These are phyloP conservation scores for Tamias sibiricus DNA, from an alignment of 2,113 vertebrate genomes.

Conservation along the genomic window DNA sequence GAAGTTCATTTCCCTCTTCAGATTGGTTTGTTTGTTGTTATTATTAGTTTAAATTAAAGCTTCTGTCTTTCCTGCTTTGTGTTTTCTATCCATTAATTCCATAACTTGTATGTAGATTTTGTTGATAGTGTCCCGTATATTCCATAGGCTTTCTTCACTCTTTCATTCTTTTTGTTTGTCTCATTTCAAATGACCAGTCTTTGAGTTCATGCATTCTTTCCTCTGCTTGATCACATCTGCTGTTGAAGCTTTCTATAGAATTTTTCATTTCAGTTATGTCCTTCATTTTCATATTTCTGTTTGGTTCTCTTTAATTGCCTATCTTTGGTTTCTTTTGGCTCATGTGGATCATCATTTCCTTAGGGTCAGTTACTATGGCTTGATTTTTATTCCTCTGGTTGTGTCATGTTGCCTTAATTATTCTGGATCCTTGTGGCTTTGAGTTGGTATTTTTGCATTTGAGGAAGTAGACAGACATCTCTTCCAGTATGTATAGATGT, in stretches of 20 bases:
- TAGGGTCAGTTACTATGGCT: background rate
- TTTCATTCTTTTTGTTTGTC: background rate
- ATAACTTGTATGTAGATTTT: background rate
- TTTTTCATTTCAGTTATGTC: background rate
- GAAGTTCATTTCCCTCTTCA: background rate
- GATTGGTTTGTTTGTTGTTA: background rate
- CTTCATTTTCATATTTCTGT: background rate
- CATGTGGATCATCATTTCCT: background rate
- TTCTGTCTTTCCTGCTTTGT: background rate
- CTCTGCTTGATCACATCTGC: background rate
- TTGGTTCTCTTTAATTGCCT: background rate
- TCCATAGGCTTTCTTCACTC: background rate
- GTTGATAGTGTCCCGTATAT: background rate
- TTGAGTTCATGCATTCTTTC: background rate
- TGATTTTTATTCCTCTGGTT: background rate
- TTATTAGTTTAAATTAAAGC: background rate
- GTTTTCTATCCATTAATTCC: background rate
- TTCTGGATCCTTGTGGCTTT: background rate
- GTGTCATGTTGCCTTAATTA: background rate
- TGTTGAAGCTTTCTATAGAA: background rate
- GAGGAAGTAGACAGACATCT: background rate
- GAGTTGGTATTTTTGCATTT: background rate
- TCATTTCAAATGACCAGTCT: background rate
- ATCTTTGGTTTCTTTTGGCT: background rate
- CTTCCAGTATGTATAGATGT: background rate